Conservation (phyloP, 2,113 vertebrate genomes). For the Hucho hucho region DNA sequence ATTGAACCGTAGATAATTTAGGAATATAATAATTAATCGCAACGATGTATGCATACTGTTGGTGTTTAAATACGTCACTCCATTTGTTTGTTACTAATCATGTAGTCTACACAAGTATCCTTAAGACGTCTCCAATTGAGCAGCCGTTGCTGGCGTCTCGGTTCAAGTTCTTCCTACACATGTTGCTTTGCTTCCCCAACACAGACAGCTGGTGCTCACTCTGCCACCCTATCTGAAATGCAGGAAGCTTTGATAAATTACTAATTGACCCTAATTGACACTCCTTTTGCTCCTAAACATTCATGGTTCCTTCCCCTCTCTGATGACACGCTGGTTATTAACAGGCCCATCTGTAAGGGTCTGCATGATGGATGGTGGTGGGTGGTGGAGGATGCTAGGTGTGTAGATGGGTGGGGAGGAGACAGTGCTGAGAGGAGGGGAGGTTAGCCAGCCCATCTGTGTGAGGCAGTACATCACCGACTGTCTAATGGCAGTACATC, state of each 20-base stretch:
- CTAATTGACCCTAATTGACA: conserved; percentile 54
- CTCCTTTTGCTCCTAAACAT: conserved; percentile 22
- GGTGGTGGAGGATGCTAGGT: too few species aligned
- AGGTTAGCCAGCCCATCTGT: conserved; percentile 29
- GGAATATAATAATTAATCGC: too few species aligned
- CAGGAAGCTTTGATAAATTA: conserved; percentile 48
- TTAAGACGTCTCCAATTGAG: background rate
- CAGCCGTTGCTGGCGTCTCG: background rate
- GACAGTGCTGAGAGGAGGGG: conserved; percentile 39
- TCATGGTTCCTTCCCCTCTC: conserved; percentile 15
- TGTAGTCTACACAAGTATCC: background rate
- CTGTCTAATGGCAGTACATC: conserved; percentile 69
- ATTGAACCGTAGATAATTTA: too few species aligned
- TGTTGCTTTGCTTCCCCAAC: conserved; percentile 46
- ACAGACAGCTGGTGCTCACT: background rate
- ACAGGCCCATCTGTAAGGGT: conserved; percentile 57
- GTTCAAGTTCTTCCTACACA: conserved; percentile 16
- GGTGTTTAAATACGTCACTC: too few species aligned
- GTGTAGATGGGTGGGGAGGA: conserved; percentile 37
- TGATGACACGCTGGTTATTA: conserved; percentile 7
- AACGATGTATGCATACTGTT: too few species aligned
- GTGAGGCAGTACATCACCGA: conserved; percentile 64
- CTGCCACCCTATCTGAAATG: background rate
- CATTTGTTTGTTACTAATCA: too few species aligned
- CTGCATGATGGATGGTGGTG: conserved; percentile 55